These are phyloP conservation scores for Stegodyphus dumicola DNA, from an alignment of 1,140 invertebrate species.

Conservation along the genomic window DNA sequence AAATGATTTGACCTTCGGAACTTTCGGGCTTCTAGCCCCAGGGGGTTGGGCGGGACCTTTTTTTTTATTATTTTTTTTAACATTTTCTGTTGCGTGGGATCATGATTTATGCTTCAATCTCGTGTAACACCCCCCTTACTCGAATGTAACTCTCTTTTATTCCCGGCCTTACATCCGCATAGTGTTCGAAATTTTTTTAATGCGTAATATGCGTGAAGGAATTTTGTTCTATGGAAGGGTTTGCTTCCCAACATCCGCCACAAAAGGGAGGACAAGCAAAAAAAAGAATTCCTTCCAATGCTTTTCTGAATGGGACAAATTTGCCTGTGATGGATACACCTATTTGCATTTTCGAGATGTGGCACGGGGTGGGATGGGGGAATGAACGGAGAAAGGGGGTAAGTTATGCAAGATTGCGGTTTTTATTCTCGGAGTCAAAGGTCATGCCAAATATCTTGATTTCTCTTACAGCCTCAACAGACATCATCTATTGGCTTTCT, in stretches of 20 bases:
- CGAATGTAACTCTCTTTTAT: constrained; percentile 41
- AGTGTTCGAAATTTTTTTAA: constrained; percentile 29
- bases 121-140: not conserved
- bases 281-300: not conserved
- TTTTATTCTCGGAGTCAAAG: too few species aligned
- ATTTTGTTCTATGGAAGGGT: constrained; percentile 14
- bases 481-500: too few species aligned
- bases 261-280: not conserved
- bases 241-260: not conserved
- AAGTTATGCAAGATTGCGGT: too few species aligned
- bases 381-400: too few species aligned
- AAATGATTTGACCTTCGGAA: constrained; percentile 57
- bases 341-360: constrained; percentile 2
- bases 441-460: too few species aligned
- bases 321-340: constrained; percentile 12
- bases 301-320: constrained; percentile 20
- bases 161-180: constrained; percentile 39
- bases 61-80: constrained; percentile 35
- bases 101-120: constrained; percentile 59
- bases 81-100: constrained; percentile 48
- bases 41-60: constrained; percentile 49
- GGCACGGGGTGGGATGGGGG: not conserved
- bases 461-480: too few species aligned
- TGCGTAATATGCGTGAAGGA: constrained; percentile 29
- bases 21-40: constrained; percentile 39